A percentile compares a stretch with the other conserved stretches of the same genome.
These are phyloP conservation scores for Bubo scandiacus DNA, from an alignment of 2,113 vertebrate species.

Conservation along the genomic window DNA sequence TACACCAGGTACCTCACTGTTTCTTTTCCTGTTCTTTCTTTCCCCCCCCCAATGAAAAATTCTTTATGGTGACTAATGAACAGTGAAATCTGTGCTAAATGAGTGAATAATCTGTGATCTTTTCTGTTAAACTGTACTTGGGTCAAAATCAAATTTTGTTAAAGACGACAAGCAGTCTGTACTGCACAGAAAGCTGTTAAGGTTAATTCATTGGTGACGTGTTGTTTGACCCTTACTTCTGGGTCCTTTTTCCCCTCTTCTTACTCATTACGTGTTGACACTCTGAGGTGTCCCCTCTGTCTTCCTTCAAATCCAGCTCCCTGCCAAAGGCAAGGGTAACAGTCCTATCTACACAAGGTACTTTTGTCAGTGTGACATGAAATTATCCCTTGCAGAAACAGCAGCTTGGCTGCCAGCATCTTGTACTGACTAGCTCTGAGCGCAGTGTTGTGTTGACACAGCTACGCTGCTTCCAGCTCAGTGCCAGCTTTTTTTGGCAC, in stretches of 20 bases:
- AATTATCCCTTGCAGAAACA: neutral
- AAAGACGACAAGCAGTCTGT: neutral
- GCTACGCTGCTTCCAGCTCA: neutral
- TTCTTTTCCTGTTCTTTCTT: neutral
- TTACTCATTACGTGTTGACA: neutral
- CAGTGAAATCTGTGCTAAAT: neutral
- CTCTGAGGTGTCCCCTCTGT: neutral
- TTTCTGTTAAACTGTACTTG: neutral
- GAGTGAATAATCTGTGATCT: neutral
- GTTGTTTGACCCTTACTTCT: neutral
- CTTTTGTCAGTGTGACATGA: neutral
- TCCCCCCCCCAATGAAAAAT: neutral
- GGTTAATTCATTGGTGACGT: neutral
- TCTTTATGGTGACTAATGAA: neutral
- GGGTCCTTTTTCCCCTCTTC: too few relatives aligned
- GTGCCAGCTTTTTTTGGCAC: neutral
- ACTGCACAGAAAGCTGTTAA: neutral
- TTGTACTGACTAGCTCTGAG: neutral
- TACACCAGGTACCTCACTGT: constrained; percentile 79
- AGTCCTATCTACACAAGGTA: neutral
- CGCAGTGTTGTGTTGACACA: neutral
- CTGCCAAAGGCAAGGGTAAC: neutral
- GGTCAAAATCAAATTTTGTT: neutral
- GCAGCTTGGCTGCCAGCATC: neutral
- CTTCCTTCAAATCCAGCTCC: neutral